Evolutionary conservation across 2,113 vertebrate genomes (phyloP), one percentile per base, ranked within the genome.

Genomic region (Loxodonta africana): DNA sequence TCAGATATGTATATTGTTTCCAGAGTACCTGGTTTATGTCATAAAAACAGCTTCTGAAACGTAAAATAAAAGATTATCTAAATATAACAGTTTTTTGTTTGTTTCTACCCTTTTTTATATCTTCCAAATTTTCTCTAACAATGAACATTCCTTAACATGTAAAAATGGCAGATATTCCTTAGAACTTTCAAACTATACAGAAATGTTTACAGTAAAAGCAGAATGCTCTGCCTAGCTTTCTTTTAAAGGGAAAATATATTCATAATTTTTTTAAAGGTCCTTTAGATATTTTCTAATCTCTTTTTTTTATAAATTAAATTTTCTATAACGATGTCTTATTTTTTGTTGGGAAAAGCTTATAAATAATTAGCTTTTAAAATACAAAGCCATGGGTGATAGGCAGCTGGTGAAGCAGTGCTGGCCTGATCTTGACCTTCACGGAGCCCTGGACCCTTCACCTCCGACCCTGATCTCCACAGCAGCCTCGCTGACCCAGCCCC

Each of bases 391-490:
- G 7, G 18, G 25, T 76, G 76, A 77, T 28, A 67, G 65, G 83
- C 83, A 41, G 41, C 69, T 44, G 81, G n/a, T 69, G 41, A 46
- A 89, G 69, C 83, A 30, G 37, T 37, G 1, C 14, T 78, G 78
- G 37, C 20, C 65, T 91, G 95, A 92, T 87, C 80, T 95, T 97
- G 96, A 97, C 83, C 95, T 96, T 44, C 3, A 1, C 1, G 9
- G 48, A 88, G 78, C 76, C 83, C 60, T 53, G 69, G 33, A 60
- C 51, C 37, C 44, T 87, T 73, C n/a, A 17, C 65, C 51, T 65
- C 53, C 78, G 86, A 91, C 69, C 51, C 77, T 73, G 78, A 25
- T 93, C 28, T 69, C 46, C 20, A 10, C 8, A 63, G 83, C 37
- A 76, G 83, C 37, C 26, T 94, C 67, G 76, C 90, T 91, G 74